Conservation (phyloP, 2,888 invertebrate genomes). For the Epistrophe grossulariae region DNA sequence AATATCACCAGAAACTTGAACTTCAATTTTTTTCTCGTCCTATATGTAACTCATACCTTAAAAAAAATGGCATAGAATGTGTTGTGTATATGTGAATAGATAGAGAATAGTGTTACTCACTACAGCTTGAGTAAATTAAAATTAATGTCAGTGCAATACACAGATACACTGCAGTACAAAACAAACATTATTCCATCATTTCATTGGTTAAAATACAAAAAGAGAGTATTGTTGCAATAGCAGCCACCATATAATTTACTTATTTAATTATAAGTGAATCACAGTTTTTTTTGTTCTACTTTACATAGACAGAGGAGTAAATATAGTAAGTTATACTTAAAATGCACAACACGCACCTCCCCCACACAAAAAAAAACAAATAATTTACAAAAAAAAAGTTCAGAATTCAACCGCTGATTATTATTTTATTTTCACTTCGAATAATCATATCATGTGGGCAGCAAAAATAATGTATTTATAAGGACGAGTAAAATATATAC, state of each 20-base stretch:
- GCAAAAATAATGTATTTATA: not conserved
- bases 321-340: not conserved
- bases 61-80: not conserved
- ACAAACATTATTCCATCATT: slow-evolving; percentile 25
- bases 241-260: slow-evolving; percentile 49
- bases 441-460: not conserved
- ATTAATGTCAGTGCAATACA: slow-evolving; percentile 18
- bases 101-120: not conserved
- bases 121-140: not conserved
- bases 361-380: slow-evolving; percentile 10
- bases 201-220: slow-evolving; percentile 28
- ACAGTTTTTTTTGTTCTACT: slow-evolving; percentile 38
- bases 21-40: no score
- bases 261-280: slow-evolving; percentile 66
- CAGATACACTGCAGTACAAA: slow-evolving; percentile 26
- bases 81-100: no score
- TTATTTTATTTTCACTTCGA: not conserved
- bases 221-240: slow-evolving; percentile 18
- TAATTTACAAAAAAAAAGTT: not conserved
- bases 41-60: no score
- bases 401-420: not conserved
- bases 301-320: not conserved
- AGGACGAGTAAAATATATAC: slow-evolving; percentile 1
- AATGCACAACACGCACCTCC: slow-evolving; percentile 59
- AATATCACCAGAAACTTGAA: no score